phyloP scores from a whole-genome alignment of 53 echinoderm and acorn worm genomes.

The Patiria pectinifera region DNA sequence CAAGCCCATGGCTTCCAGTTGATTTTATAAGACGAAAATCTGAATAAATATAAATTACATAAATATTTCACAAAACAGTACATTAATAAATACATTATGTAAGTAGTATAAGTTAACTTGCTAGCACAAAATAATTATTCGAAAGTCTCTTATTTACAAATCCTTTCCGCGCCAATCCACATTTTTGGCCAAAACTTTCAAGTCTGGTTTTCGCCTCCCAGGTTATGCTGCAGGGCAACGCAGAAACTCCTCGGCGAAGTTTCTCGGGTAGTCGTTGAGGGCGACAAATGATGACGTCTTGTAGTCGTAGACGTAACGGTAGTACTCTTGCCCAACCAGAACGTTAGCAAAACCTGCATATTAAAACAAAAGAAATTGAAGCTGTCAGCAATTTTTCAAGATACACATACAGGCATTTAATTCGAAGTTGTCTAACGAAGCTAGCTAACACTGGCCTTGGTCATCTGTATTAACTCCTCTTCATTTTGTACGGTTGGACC shows the following conservation, averaged over 20 bases:
- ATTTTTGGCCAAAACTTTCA: neutral
- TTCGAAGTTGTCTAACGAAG: no score
- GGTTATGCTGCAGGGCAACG: slow-evolving; percentile 15
- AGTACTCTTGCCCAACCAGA: slow-evolving; percentile 26
- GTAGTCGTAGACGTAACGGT: slow-evolving; percentile 48
- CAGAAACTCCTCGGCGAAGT: slow-evolving; percentile 44
- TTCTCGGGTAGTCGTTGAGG: slow-evolving; percentile 33
- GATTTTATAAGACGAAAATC: neutral
- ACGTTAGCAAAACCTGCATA: slow-evolving; percentile 45
- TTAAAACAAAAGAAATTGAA: neutral
- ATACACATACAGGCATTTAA: neutral
- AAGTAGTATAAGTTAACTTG: neutral
- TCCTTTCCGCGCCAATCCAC: neutral
- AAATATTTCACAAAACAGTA: neutral
- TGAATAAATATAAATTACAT: neutral
- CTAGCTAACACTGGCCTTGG: no score
- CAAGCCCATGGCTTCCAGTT: no score
- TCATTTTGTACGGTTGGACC: no score
- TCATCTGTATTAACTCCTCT: no score
- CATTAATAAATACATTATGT: neutral
- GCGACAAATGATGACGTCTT: slow-evolving; percentile 42
- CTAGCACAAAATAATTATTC: neutral
- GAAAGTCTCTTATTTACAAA: neutral
- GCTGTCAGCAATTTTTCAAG: neutral
- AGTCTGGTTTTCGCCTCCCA: neutral